Base-by-base conservation (phyloP, 2,797 vertebrate genomes). In the Acanthurus leucopareius region DNA sequence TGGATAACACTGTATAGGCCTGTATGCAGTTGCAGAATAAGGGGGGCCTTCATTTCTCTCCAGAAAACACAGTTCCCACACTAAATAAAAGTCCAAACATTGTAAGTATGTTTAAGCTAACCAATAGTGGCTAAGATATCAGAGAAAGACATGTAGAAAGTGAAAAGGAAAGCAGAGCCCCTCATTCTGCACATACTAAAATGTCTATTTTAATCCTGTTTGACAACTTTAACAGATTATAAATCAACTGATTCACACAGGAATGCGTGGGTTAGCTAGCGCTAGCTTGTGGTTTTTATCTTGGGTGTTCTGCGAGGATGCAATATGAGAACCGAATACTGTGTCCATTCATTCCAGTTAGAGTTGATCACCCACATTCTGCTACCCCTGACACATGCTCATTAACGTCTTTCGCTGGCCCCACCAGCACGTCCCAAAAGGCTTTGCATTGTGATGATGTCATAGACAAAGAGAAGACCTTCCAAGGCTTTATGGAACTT, bases 171-270 rank as follows among this genome's bases (percentile, higher is more conserved):
- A 58, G 62, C 48, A 80, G 73, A 86, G 52, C 28, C 51, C 57
- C 40, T 79, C 44, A 65, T 54, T 53, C 57, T 70, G 49, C 66
- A 62, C 47, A 59, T 49, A 66, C 54, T 69, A 44, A 13, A 35
- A 63, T 40, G 61, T 87, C 48, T 44, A 59, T 64, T 75, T 76
- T 73, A 79, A 89, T 86, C 19, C 57, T 83, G 82, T 83, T 83
- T 85, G 83, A 87, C 79, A 89, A 68, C 69, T 69, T 48, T 62
- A 83, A 72, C 76, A 69, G 54, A 76, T 89, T 87, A 84, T 80
- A 86, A 83, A 88, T 83, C 79, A 77, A 77, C 60, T 69, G 69
- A 86, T 75, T 88, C 69, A 69, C 65, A 6, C 70, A 85, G 75
- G 82, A 85, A 87, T 84, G 77, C 76, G 71, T 45, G 65, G 70